phyloP scores from a whole-genome alignment of 2,797 vertebrate genomes.

The Sebastes baramenuke region DNA sequence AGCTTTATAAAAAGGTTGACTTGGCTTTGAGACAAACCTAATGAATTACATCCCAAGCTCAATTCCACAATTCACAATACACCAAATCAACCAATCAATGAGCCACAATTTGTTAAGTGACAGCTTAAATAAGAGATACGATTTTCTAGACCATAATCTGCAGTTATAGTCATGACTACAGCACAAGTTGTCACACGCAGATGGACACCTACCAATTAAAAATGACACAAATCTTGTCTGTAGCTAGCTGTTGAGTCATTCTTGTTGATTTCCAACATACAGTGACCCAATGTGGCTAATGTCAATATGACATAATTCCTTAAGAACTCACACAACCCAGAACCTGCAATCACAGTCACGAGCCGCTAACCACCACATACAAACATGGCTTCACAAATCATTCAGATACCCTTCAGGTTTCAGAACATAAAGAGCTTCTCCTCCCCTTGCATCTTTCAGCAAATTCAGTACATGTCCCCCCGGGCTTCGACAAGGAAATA shows the following conservation, averaged over 20 bases:
- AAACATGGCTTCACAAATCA: slow-evolving; percentile 50
- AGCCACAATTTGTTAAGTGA: slow-evolving; percentile 13
- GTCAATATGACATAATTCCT: slow-evolving; percentile 15
- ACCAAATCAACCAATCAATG: slow-evolving; percentile 8
- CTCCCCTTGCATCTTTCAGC: slow-evolving; percentile 57
- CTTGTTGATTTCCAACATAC: slow-evolving; percentile 13
- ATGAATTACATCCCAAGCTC: slow-evolving; percentile 5
- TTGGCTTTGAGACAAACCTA: slow-evolving; percentile 20
- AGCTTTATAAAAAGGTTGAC: neutral
- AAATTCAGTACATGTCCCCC: slow-evolving; percentile 57
- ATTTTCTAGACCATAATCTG: slow-evolving; percentile 5
- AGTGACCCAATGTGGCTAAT: neutral
- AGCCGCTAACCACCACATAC: slow-evolving; percentile 14
- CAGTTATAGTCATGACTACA: neutral
- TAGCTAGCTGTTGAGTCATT: slow-evolving; percentile 19
- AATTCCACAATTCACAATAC: neutral
- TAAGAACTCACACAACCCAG: slow-evolving; percentile 12
- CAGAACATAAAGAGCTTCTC: slow-evolving; percentile 52
- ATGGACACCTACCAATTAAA: neutral
- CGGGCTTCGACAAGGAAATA: slow-evolving; percentile 50
- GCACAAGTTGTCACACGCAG: slow-evolving; percentile 15
- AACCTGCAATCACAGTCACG: slow-evolving; percentile 21
- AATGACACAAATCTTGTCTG: slow-evolving; percentile 30
- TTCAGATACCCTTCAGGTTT: slow-evolving; percentile 49
- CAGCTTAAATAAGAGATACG: neutral